phyloP scores from a whole-genome alignment of 2,888 invertebrate species.

The Acleris emargana region DNA sequence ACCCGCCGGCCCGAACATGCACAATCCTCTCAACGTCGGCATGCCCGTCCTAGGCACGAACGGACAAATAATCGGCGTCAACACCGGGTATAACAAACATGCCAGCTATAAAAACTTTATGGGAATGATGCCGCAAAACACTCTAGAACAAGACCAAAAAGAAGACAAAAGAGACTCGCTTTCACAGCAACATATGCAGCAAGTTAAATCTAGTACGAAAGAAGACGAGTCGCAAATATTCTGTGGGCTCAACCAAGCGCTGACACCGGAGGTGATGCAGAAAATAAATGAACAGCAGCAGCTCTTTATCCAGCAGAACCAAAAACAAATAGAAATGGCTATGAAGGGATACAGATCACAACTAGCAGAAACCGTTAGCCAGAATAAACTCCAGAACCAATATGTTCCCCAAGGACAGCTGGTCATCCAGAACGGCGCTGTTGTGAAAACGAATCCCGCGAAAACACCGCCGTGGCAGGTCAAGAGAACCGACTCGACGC shows the following conservation, averaged over 20 bases:
- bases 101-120: slow-evolving; percentile 57
- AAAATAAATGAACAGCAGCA: slow-evolving; percentile 84
- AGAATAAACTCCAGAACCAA: slow-evolving; percentile 62
- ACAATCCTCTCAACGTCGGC: slow-evolving; percentile 57
- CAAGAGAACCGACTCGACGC: slow-evolving; percentile 64
- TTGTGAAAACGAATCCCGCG: slow-evolving; percentile 78
- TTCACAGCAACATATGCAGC: slow-evolving; percentile 47
- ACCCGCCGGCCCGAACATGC: slow-evolving; percentile 47
- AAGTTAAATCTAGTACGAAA: slow-evolving; percentile 56
- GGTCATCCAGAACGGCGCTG: slow-evolving; percentile 77
- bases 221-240: slow-evolving; percentile 76
- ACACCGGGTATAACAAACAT: slow-evolving; percentile 72
- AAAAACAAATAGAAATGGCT: slow-evolving; percentile 80
- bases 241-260: slow-evolving; percentile 73
- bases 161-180: slow-evolving; percentile 64
- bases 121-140: slow-evolving; percentile 48
- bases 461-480: slow-evolving; percentile 86
- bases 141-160: slow-evolving; percentile 56
- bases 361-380: slow-evolving; percentile 61
- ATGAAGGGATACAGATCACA: slow-evolving; percentile 79
- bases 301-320: slow-evolving; percentile 82
- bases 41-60: slow-evolving; percentile 81
- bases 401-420: slow-evolving; percentile 71
- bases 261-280: slow-evolving; percentile 81
- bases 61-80: slow-evolving; percentile 85